Percentiles rank a stretch among this genome's conserved stretches.
Evolutionary conservation across 2,113 vertebrate genomes (phyloP).

Genomic region (Corvus moneduloides): DNA sequence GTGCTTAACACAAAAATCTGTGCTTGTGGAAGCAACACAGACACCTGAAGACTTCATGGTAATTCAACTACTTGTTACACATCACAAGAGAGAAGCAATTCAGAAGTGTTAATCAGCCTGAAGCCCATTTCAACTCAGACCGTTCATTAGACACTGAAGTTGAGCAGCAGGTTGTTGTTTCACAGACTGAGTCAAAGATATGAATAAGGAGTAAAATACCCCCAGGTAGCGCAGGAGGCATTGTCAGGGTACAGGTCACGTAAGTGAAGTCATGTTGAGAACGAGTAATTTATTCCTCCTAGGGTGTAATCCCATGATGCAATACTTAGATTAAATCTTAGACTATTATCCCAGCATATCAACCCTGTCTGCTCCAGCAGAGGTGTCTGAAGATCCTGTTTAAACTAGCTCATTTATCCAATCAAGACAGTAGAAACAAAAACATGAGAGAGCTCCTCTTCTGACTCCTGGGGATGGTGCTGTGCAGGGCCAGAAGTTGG

Average conservation of each 20-base stretch:
- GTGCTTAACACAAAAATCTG: not conserved
- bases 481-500: not conserved
- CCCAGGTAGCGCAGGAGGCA: fast-evolving
- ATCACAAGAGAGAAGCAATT: not conserved
- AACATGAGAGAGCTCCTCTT: not conserved
- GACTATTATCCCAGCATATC: not conserved
- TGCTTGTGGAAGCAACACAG: not conserved
- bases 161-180: not conserved
- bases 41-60: not conserved
- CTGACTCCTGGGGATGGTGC: not conserved
- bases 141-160: not conserved
- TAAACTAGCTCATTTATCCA: slow-evolving; percentile 43
- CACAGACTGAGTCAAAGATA: not conserved
- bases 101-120: not conserved
- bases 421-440: slow-evolving; percentile 18
- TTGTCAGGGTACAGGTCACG: not conserved
- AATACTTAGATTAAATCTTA: slow-evolving; percentile 20
- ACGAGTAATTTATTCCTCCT: not conserved
- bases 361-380: not conserved
- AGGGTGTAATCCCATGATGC: slow-evolving; percentile 9
- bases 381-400: slow-evolving; percentile 16
- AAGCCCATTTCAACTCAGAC: not conserved
- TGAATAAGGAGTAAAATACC: not conserved
- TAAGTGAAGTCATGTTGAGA: not conserved
- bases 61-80: not conserved